These are phyloP conservation scores for Spatulosminthurus flaviceps DNA, from an alignment of 2,888 invertebrate species.

Conservation along the genomic window DNA sequence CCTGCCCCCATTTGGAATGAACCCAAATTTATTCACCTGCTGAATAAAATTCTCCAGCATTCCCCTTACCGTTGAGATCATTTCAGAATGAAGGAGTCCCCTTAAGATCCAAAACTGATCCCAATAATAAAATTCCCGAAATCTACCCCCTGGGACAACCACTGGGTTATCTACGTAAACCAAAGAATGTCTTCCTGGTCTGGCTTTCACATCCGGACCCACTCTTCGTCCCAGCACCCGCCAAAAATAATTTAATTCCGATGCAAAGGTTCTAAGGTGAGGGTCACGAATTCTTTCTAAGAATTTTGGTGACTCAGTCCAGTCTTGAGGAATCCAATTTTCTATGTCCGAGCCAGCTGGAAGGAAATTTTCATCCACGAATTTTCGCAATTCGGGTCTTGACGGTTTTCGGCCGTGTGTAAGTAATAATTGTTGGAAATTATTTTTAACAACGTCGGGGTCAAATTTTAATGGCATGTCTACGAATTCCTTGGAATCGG, in stretches of 20 bases:
- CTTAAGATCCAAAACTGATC: slow-evolving; percentile 92
- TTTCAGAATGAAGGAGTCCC: slow-evolving; percentile 85
- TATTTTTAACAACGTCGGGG: too few relatives aligned
- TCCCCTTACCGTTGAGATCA: slow-evolving; percentile 79
- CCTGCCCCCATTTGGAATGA: slow-evolving; percentile 91
- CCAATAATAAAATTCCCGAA: slow-evolving; percentile 75
- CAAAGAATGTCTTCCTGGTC: slow-evolving; percentile 70
- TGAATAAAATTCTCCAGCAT: slow-evolving; percentile 88
- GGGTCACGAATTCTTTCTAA: too few relatives aligned
- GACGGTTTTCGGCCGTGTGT: too few relatives aligned
- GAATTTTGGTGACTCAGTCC: too few relatives aligned
- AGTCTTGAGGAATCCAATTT: too few relatives aligned
- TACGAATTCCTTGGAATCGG: too few relatives aligned
- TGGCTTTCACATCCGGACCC: slow-evolving; percentile 74
- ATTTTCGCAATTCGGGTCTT: too few relatives aligned
- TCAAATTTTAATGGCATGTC: too few relatives aligned
- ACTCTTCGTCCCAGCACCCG: slow-evolving; percentile 71
- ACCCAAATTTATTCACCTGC: slow-evolving; percentile 80
- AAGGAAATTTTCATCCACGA: too few relatives aligned
- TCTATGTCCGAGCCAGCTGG: too few relatives aligned
- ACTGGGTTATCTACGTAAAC: slow-evolving; percentile 72
- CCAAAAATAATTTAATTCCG: slow-evolving; percentile 69
- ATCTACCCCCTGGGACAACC: slow-evolving; percentile 78
- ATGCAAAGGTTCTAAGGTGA: slow-evolving; percentile 71
- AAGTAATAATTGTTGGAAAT: too few relatives aligned